Conservation (phyloP, 2,888 invertebrate genomes). For the Thymelicus sylvestris region DNA sequence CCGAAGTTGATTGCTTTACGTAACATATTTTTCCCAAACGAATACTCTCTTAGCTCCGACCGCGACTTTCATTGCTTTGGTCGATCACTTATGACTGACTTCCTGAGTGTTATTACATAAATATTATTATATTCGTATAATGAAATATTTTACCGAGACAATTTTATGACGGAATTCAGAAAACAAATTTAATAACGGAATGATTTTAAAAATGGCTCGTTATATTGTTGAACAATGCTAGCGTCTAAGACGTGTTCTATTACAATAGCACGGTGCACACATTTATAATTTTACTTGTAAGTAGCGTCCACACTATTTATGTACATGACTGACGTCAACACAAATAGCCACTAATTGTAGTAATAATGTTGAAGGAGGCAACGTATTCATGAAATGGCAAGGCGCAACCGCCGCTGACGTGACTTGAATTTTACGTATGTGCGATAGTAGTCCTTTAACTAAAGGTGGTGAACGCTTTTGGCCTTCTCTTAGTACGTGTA, state of each 20-base stretch:
- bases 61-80: too few relatives aligned
- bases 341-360: conserved; percentile 51
- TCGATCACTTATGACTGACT: too few relatives aligned
- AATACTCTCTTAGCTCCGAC: too few relatives aligned
- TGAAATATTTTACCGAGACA: too few relatives aligned
- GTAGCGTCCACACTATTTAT: not conserved
- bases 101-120: too few relatives aligned
- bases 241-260: not conserved
- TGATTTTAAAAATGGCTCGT: not conserved
- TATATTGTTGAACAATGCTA: not conserved
- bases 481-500: conserved; percentile 41
- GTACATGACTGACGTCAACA: conserved; percentile 12
- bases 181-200: not conserved
- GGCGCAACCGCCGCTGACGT: conserved; percentile 56
- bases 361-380: conserved; percentile 52
- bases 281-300: not conserved
- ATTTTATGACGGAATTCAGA: not conserved
- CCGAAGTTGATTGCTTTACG: too few relatives aligned
- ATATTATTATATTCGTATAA: too few relatives aligned
- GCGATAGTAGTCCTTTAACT: conserved; percentile 41
- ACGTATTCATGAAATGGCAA: conserved; percentile 53
- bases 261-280: not conserved
- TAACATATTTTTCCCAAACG: too few relatives aligned
- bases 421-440: conserved; percentile 53
- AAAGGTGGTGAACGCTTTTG: conserved; percentile 48